Evolutionary conservation across 1,140 invertebrate genomes (phyloP).

Genomic region (Paracyclopina nana): DNA sequence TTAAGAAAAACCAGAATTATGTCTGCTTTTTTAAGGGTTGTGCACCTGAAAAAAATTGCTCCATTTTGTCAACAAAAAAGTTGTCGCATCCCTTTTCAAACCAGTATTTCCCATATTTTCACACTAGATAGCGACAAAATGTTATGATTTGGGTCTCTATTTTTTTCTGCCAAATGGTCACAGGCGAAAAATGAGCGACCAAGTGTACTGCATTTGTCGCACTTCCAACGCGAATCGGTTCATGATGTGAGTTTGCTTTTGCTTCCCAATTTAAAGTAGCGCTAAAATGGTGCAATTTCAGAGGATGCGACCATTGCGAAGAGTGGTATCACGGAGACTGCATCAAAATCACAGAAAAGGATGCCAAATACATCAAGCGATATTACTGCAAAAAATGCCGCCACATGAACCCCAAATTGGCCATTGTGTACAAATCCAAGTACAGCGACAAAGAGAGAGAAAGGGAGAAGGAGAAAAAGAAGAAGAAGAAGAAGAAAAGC

Average conservation of each 20-base stretch:
- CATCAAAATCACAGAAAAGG: conserved; percentile 77
- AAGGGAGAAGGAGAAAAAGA: conserved; percentile 29
- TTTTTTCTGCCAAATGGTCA: no score
- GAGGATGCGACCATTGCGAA: conserved; percentile 85
- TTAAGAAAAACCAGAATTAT: no score
- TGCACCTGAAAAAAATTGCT: no score
- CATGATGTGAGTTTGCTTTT: conserved; percentile 59
- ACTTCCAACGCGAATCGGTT: conserved; percentile 77
- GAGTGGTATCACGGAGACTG: conserved; percentile 98
- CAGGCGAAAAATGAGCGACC: no score
- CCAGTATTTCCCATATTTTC: no score
- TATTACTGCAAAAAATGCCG: conserved; percentile 69
- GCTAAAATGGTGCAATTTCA: neutral
- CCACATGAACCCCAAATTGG: conserved; percentile 55
- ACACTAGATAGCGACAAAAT: no score
- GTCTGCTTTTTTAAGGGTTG: no score
- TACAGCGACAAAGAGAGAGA: conserved; percentile 29
- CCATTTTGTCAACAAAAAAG: no score
- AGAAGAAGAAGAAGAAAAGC: conserved; percentile 15
- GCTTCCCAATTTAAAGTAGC: conserved; percentile 18
- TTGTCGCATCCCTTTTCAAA: no score
- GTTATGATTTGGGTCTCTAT: no score
- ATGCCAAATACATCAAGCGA: conserved; percentile 77
- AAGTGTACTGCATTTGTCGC: conserved; percentile 83
- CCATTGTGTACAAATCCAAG: conserved; percentile 52